Base-by-base conservation (phyloP, 2,797 vertebrate species). In the Phrynocephalus guinanensis region DNA sequence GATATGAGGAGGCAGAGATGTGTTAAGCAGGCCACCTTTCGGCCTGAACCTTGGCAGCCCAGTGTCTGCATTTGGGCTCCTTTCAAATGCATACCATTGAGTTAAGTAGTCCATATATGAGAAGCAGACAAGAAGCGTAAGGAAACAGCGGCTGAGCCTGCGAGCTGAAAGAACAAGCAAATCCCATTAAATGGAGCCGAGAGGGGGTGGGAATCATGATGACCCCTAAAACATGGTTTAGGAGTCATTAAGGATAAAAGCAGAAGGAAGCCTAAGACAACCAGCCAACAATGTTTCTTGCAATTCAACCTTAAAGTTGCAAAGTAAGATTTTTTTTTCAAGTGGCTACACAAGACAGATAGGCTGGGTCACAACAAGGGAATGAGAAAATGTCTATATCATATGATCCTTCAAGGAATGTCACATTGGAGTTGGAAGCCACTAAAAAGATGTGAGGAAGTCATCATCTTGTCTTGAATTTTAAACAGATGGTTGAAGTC, bases 321-420 rank as follows among this genome's bases (percentile, higher is more conserved):
- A 38, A 73, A 38, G 44, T 77, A 20, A 56, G 30, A 0, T 0
- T 0, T 63, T 87, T 63, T 10, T 87, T 70, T 83, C 24, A 30
- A 78, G 16, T 20, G 79, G 50, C 13, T 81, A 70, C 70, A 24
- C 44, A 13, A 86, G 86, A 89, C 1, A 38, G 60, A 7, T 63
- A 63, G 9, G 22, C 30, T 38, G 79, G 77, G 50, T 24, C 30
- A 13, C 87, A 82, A 73, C 33, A 33, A 33, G 83, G 8, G 79
- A 89, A 28, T 60, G 63, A 86, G 82, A 26, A 0, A 0, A 28
- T 87, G 56, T 0, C 0, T 72, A 78, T 81, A 83, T 30, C 0
- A 0, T n/a, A 33, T 33, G 33, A 33, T 33, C 33, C 83, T 73
- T 76, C 30, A 38, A 7, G 1, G 52, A 87, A 72, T 52, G 85